These are phyloP conservation scores for Oreochromis tanganicae DNA, from an alignment of 2,113 vertebrate genomes.

Conservation along the genomic window DNA sequence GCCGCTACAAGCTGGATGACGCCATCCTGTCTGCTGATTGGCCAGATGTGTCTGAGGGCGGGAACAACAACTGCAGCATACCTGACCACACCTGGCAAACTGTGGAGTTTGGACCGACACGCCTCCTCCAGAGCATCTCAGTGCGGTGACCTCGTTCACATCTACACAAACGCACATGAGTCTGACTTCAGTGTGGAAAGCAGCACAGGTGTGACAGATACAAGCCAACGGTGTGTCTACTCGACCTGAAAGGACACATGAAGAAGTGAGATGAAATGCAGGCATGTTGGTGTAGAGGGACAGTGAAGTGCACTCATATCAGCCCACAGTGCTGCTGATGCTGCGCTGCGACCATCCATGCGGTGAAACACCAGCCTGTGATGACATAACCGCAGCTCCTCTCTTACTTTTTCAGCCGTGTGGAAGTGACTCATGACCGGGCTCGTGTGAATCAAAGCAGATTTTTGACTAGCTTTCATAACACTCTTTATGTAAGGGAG, in stretches of 20 bases:
- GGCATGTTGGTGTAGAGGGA: neutral
- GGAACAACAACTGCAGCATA: neutral
- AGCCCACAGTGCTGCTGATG: neutral
- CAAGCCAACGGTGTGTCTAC: accelerated
- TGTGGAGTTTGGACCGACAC: neutral
- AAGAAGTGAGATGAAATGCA: neutral
- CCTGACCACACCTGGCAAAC: neutral
- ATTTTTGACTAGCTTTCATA: conserved; percentile 24
- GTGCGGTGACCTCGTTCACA: neutral
- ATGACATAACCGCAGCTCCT: conserved; percentile 21
- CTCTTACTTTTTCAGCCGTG: conserved; percentile 14
- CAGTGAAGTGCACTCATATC: neutral
- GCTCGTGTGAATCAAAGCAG: conserved; percentile 5
- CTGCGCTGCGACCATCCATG: neutral
- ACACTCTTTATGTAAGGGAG: conserved; percentile 31
- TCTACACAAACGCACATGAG: neutral
- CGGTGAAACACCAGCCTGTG: neutral
- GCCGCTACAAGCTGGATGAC: neutral
- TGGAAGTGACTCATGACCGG: conserved; percentile 42
- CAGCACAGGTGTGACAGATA: neutral
- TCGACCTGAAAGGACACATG: neutral
- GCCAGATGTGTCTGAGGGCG: neutral
- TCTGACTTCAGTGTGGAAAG: neutral
- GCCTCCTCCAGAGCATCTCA: neutral
- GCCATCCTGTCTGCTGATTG: neutral